Base-by-base conservation (phyloP, 2,888 invertebrate species). In the Sphecodes monilicornis region DNA sequence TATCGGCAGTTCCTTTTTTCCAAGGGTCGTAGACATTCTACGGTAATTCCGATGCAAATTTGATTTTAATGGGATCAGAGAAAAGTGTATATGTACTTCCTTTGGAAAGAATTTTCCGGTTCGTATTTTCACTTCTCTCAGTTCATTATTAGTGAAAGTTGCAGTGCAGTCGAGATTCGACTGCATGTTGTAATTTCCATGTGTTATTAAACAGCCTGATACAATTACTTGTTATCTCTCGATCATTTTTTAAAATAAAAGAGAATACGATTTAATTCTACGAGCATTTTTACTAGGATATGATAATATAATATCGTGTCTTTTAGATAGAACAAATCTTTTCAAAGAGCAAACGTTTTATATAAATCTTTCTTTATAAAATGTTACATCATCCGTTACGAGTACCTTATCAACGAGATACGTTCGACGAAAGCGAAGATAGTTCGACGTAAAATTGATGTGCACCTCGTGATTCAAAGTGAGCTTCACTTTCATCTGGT, bases 401-500 rank as follows among this genome's bases (percentile, higher is more conserved):
- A 68, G 29, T 18, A 70, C 50, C 50, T 50, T 60, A 29, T 69
- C 32, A 29, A 66, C 22, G 18, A 13, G 18, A 66, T n/a, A 1
- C 4, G 11, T 22, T 11, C 26, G 32, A n/a, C 43, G 68, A 71
- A 66, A 36, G 3, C 32, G 22, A 39, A 32, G 29, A 32, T 29
- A 64, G 16, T 26, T 64, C 57, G 39, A 74, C 39, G 75, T 69
- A 39, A 71, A 86, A 82, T 73, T 76, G 60, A 70, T 39, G 75
- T 2, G 78, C 84, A 78, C 72, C 60, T 72, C n/a, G 50, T 39
- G 76, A 70, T 26, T 81, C 41, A 75, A 77, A n/a, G 41, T 13
- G 39, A 71, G 71, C 70, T 78, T 71, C 64, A 88, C 89, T 89
- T 89, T 89, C 89, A 89, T 89, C 74, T 69, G 41, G 69, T 54